phyloP scores from a whole-genome alignment of 2,797 vertebrate genomes.

The Alca torda region DNA sequence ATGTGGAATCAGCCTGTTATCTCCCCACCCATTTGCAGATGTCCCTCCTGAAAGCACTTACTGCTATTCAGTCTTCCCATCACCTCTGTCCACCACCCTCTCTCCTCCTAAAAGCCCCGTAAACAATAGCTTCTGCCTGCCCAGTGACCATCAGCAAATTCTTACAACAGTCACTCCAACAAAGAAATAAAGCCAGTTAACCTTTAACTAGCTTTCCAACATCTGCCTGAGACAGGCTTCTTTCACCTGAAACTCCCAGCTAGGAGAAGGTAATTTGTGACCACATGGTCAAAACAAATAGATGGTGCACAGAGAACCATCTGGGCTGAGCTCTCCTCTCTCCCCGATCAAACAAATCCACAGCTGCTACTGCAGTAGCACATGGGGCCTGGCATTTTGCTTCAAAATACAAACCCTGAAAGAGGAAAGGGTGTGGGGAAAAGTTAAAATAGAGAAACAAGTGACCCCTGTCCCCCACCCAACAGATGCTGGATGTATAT shows the following conservation, averaged over 20 bases:
- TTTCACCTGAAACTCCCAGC: background rate
- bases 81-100: background rate
- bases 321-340: slow-evolving; percentile 37
- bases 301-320: background rate
- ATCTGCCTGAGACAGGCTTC: background rate
- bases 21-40: background rate
- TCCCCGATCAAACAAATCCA: slow-evolving; percentile 40
- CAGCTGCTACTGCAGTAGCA: slow-evolving; percentile 3
- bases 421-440: background rate
- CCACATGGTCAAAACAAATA: slow-evolving; percentile 29
- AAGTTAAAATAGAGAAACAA: background rate
- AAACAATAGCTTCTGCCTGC: background rate
- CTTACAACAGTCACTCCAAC: background rate
- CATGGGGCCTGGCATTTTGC: background rate
- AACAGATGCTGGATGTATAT: background rate
- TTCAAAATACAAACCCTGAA: background rate
- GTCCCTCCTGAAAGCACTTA: background rate
- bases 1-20: background rate
- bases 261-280: background rate
- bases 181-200: slow-evolving; percentile 7
- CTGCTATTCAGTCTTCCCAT: background rate
- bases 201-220: slow-evolving; percentile 25
- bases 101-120: background rate
- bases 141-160: background rate
- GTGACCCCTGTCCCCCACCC: background rate